Percentiles rank a stretch among this genome's conserved stretches.
Conservation (phyloP, 2,797 vertebrate species). For the Epinephelus coioides region DNA sequence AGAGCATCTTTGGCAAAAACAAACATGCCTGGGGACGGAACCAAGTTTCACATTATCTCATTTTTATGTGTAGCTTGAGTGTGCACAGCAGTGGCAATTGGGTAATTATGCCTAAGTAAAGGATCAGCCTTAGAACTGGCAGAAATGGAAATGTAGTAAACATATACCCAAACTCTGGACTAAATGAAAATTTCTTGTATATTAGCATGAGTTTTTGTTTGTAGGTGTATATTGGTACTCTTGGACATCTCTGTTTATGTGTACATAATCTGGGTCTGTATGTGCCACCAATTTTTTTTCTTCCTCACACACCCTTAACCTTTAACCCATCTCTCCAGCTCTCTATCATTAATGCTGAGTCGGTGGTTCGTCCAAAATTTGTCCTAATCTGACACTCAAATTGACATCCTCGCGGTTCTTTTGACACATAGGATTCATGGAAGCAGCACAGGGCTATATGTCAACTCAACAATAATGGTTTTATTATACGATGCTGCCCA, state of each 20-base stretch:
- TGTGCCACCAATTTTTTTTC: slow-evolving; percentile 14
- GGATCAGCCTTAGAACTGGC: not conserved
- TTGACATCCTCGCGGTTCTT: slow-evolving; percentile 56
- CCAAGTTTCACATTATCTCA: not conserved
- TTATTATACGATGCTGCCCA: slow-evolving; percentile 76
- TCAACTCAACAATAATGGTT: slow-evolving; percentile 78
- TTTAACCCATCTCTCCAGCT: slow-evolving; percentile 43
- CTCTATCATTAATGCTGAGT: slow-evolving; percentile 63
- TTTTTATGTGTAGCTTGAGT: slow-evolving; percentile 3
- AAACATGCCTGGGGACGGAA: not conserved
- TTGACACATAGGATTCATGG: slow-evolving; percentile 67
- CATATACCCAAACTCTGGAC: not conserved
- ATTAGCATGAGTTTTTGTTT: not conserved
- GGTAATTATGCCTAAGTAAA: not conserved
- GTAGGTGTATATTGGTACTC: not conserved
- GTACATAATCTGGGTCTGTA: not conserved
- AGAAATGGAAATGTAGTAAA: not conserved
- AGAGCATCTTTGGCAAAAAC: not conserved
- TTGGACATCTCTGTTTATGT: slow-evolving; percentile 14
- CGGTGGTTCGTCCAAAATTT: slow-evolving; percentile 57
- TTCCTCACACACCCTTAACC: slow-evolving; percentile 43
- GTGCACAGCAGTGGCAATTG: not conserved
- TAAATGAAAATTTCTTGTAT: not conserved
- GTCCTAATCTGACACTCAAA: slow-evolving; percentile 66
- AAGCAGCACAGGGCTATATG: slow-evolving; percentile 53